Percentiles rank a stretch among this genome's conserved stretches.
Evolutionary conservation across 2,113 vertebrate species (phyloP).

Genomic region (Pteronura brasiliensis): DNA sequence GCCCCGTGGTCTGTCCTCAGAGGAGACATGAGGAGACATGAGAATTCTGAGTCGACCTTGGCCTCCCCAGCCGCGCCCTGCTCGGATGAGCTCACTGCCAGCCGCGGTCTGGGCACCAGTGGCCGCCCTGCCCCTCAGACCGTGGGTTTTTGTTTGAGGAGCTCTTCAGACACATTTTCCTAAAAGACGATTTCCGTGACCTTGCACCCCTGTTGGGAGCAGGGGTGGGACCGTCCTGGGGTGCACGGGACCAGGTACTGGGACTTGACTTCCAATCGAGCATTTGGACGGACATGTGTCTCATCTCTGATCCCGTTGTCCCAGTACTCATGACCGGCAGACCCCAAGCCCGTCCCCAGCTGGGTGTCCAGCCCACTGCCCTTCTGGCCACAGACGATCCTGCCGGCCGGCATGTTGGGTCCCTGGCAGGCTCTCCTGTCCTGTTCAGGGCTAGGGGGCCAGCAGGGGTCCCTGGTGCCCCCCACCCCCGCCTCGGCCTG

Average conservation of each 20-base stretch:
- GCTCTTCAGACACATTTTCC: background rate
- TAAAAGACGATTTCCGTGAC: rapidly evolving
- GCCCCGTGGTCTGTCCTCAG: background rate
- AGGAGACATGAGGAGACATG: background rate
- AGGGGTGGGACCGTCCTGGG: background rate
- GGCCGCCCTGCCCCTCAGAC: rapidly evolving
- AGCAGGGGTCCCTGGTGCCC: background rate
- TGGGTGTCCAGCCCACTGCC: background rate
- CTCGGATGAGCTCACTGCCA: slow-evolving; percentile 12
- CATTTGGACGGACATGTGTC: rapidly evolving
- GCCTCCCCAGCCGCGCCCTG: background rate
- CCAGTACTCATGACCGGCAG: background rate
- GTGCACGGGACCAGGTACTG: background rate
- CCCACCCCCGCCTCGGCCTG: background rate
- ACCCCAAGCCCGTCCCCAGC: background rate
- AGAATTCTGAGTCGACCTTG: background rate
- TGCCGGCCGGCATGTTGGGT: background rate
- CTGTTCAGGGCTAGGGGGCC: background rate
- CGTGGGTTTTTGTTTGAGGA: background rate
- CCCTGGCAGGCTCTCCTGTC: background rate
- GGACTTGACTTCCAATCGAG: too few species aligned
- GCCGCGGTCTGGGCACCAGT: background rate
- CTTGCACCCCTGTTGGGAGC: rapidly evolving
- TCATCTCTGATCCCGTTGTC: background rate
- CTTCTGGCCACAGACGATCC: background rate